Conservation (phyloP, 2,888 invertebrate genomes). For the Doris montereyensis region DNA sequence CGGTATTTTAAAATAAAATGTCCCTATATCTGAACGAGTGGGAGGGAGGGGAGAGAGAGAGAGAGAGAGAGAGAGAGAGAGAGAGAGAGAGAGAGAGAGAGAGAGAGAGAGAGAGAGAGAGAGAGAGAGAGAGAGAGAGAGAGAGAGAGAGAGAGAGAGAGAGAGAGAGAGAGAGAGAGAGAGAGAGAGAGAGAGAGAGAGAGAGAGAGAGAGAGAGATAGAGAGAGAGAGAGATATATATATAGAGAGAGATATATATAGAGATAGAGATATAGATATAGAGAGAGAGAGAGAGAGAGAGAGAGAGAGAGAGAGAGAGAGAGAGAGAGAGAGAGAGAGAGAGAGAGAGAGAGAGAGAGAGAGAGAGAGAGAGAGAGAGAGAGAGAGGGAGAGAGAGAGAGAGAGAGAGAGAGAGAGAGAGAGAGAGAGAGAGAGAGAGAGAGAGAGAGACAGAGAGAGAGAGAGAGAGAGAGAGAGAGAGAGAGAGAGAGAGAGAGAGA, state of each 20-base stretch:
- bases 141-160: background rate
- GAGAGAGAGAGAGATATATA: no score
- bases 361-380: background rate
- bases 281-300: no score
- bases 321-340: constrained; percentile 13
- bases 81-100: background rate
- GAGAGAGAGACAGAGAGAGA: background rate
- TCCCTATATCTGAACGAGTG: background rate
- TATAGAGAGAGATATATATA: no score
- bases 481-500: background rate
- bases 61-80: background rate
- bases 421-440: background rate
- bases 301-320: constrained; percentile 8
- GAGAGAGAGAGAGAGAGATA: constrained; percentile 30
- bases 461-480: background rate
- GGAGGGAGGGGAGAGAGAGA: constrained; percentile 5
- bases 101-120: background rate
- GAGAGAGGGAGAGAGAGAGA: background rate
- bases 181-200: constrained; percentile 29
- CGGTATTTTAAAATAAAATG: background rate
- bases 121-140: background rate
- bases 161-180: constrained; percentile 5
- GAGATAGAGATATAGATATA: no score
- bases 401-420: background rate
- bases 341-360: background rate